Evolutionary conservation across 2,888 invertebrate genomes (phyloP).

Genomic region (Euzetes globulus): DNA sequence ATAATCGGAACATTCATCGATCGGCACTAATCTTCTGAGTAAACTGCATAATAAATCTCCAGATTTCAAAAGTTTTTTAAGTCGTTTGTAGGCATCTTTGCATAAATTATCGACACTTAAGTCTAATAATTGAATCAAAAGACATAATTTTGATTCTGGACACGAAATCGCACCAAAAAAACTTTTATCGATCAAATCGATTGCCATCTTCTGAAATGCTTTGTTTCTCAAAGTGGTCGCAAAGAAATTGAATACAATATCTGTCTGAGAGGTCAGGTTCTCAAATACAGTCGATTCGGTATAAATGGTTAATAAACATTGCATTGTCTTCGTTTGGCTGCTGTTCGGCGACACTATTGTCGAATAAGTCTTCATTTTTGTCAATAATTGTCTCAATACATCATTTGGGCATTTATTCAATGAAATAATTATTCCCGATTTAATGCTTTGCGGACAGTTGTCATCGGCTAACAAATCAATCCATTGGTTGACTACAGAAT

Average conservation of each 20-base stretch:
- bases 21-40: background rate
- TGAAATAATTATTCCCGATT: background rate
- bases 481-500: background rate
- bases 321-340: background rate
- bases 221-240: background rate
- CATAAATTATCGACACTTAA: background rate
- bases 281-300: background rate
- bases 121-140: background rate
- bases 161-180: background rate
- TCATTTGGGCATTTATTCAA: constrained; percentile 1
- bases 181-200: background rate
- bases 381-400: background rate
- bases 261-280: background rate
- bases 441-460: background rate
- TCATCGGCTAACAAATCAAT: background rate
- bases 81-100: background rate
- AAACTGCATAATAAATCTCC: constrained; percentile 21
- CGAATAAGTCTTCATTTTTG: background rate
- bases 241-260: background rate
- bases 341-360: background rate
- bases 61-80: constrained; percentile 25
- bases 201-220: background rate
- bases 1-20: background rate
- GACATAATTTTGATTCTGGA: background rate
- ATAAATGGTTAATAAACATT: background rate